Conservation (phyloP, 2,797 vertebrate genomes). For the Aratinga solstitialis region DNA sequence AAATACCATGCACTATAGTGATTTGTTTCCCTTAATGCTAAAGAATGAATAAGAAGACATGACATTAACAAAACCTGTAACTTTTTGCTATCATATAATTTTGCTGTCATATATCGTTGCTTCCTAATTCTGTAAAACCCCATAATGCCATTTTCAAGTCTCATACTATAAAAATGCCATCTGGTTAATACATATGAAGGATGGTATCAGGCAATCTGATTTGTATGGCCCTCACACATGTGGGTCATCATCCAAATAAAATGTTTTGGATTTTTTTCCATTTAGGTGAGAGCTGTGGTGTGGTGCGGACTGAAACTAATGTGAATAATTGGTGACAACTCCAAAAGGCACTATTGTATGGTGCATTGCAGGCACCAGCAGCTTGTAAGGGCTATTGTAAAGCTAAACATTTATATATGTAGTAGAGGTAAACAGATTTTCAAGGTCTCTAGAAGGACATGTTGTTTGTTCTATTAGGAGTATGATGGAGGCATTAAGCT, state of each 20-base stretch:
- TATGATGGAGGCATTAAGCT: not conserved
- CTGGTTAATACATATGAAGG: not conserved
- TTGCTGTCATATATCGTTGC: not conserved
- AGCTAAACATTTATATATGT: not conserved
- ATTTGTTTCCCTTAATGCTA: not conserved
- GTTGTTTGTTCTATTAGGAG: not conserved
- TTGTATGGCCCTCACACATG: not conserved
- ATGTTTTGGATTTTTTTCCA: not conserved
- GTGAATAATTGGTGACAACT: not conserved
- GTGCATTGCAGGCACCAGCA: not conserved
- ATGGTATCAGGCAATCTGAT: not conserved
- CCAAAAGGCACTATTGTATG: not conserved
- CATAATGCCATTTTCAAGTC: not conserved
- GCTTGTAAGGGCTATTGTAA: not conserved
- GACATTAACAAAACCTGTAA: not conserved
- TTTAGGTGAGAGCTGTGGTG: not conserved
- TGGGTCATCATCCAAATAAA: not conserved
- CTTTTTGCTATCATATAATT: not conserved
- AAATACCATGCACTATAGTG: not conserved
- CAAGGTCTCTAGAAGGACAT: not conserved
- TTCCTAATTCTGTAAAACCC: not conserved
- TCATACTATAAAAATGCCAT: not conserved
- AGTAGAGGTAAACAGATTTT: not conserved
- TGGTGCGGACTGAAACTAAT: not conserved
- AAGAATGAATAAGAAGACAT: not conserved